phyloP scores from a whole-genome alignment of 2,113 vertebrate species.

The Caretta caretta region DNA sequence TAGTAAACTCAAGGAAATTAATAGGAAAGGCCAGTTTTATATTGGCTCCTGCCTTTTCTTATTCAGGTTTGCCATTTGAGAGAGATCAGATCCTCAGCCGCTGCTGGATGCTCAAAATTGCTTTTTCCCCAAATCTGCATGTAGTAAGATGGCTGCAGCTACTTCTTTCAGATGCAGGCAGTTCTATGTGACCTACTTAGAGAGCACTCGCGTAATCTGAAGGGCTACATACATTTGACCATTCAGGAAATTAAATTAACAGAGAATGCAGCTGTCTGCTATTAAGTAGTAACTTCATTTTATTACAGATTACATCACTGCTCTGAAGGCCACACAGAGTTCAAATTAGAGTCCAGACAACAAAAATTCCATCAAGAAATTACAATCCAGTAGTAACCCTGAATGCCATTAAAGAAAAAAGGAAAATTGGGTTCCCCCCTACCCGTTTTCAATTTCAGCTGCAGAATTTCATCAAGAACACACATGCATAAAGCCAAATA shows the following conservation, averaged over 20 bases:
- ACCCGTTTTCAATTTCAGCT: neutral
- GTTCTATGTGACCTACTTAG: neutral
- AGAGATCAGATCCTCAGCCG: neutral
- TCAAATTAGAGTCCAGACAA: neutral
- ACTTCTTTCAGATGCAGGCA: neutral
- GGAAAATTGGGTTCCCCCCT: neutral
- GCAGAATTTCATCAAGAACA: neutral
- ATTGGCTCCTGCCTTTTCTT: neutral
- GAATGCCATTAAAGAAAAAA: neutral
- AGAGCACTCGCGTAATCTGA: neutral
- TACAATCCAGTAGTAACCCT: neutral
- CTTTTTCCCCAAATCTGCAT: neutral
- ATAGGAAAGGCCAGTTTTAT: neutral
- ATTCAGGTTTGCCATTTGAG: neutral
- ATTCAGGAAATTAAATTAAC: neutral
- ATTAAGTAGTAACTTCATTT: neutral
- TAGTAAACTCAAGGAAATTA: neutral
- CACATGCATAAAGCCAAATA: neutral
- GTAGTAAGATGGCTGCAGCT: neutral
- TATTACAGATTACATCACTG: neutral
- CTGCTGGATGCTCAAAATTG: too few relatives aligned
- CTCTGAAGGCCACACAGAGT: neutral
- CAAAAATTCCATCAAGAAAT: neutral
- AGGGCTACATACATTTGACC: neutral
- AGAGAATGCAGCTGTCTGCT: neutral